Evolutionary conservation across 2,888 invertebrate species (phyloP), one percentile per base, ranked within the genome.

Genomic region (Tipula lateralis): DNA sequence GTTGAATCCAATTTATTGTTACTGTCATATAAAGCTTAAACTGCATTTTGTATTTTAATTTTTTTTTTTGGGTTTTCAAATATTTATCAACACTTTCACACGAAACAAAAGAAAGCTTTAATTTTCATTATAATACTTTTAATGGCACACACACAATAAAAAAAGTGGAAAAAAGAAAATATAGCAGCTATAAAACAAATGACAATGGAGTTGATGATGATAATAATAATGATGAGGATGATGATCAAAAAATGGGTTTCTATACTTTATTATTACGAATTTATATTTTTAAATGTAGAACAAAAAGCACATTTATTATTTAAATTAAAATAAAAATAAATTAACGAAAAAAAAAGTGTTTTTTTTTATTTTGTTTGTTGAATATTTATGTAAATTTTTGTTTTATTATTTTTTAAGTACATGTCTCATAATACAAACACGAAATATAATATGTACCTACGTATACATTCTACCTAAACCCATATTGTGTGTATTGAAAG

Each of bases 241-340:
- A 66, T 66, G 66, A 66, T 66, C 66, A 66, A 66, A 66, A 66
- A 66, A 66, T 66, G 66, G 66, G 66, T 66, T 66, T 24, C 66
- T 66, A 66, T 12, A 24, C 66, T 66, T 66, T 66, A 66, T 66
- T 66, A 66, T 66, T 66, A 66, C 66, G 66, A 24, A 66, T 66
- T 66, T 66, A n/a, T 44, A n/a, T 66, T 66, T 66, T 66, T 24
- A 66, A 66, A 66, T 66, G 66, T 66, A 24, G 24, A 66, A 66
- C 66, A 66, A 66, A 66, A 66, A 66, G 66, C 66, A 66, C 66
- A 66, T 66, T 66, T 66, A 66, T 66, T 66, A 66, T 66, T 66
- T 66, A 66, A 66, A 66, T 66, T 66, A 66, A 66, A 66, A 66
- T 66, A 24, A 66, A 66, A 66, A 66, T 66, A 66, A 66, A 66